Percentiles rank a stretch among this genome's conserved stretches.
Conservation (phyloP, 2,797 vertebrate species). For the Hypotaenidia philippensis region DNA sequence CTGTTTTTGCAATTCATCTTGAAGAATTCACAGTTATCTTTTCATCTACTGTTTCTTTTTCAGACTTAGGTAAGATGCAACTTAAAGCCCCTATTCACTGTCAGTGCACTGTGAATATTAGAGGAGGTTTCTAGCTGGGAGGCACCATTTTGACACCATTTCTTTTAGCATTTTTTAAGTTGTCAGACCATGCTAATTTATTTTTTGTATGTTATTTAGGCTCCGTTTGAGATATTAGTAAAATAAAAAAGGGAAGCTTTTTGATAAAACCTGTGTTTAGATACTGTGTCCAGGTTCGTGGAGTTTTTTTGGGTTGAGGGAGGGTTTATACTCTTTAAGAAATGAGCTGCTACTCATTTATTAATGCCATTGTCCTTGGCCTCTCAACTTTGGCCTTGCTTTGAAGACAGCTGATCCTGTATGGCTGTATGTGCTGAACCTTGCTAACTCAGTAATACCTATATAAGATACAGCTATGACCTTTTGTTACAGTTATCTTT, state of each 20-base stretch:
- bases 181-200: not conserved
- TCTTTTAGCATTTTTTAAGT: not conserved
- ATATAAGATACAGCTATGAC: not conserved
- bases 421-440: not conserved
- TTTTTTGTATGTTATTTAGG: not conserved
- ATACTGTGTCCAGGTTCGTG: not conserved
- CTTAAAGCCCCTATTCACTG: not conserved
- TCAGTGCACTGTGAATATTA: slow-evolving; percentile 70
- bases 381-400: not conserved
- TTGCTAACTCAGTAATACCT: not conserved
- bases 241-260: not conserved
- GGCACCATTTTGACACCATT: not conserved
- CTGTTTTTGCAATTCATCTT: not conserved
- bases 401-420: not conserved
- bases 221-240: not conserved
- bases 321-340: not conserved
- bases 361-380: not conserved
- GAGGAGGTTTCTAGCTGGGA: slow-evolving; percentile 72
- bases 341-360: not conserved
- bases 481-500: slow-evolving; percentile 55
- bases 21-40: not conserved
- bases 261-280: not conserved
- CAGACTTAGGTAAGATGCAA: not conserved
- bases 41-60: not conserved
- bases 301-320: not conserved